A percentile compares a stretch with the other conserved stretches of the same genome.
Conservation (phyloP, 2,113 vertebrate species). For the Promerops cafer region DNA sequence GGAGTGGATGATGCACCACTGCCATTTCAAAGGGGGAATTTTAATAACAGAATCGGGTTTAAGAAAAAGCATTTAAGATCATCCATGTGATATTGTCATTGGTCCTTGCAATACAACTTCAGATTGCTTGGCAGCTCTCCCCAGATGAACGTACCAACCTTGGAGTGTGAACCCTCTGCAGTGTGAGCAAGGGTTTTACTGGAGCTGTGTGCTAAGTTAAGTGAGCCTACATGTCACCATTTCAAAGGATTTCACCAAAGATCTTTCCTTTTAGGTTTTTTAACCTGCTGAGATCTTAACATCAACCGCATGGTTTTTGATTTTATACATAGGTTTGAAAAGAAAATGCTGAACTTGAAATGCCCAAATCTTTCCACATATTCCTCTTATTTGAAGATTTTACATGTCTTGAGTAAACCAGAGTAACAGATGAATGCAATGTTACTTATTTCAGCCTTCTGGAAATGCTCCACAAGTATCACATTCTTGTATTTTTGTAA, state of each 20-base stretch:
- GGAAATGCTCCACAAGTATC: neutral
- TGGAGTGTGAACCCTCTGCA: neutral
- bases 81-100: neutral
- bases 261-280: neutral
- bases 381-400: neutral
- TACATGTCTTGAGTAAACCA: neutral
- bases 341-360: neutral
- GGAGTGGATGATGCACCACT: neutral
- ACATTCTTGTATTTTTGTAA: neutral
- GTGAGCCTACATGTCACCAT: neutral
- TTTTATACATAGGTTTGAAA: neutral
- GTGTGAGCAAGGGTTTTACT: neutral
- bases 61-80: neutral
- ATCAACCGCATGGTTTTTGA: rapidly evolving
- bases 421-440: neutral
- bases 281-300: neutral
- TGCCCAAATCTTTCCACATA: neutral
- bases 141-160: too few relatives aligned
- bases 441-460: neutral
- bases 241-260: neutral
- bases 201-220: neutral
- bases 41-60: neutral
- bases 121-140: neutral
- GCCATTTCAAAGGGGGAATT: neutral
- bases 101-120: neutral